phyloP scores from a whole-genome alignment of 2,113 vertebrate species.

The Crotalus helleri region DNA sequence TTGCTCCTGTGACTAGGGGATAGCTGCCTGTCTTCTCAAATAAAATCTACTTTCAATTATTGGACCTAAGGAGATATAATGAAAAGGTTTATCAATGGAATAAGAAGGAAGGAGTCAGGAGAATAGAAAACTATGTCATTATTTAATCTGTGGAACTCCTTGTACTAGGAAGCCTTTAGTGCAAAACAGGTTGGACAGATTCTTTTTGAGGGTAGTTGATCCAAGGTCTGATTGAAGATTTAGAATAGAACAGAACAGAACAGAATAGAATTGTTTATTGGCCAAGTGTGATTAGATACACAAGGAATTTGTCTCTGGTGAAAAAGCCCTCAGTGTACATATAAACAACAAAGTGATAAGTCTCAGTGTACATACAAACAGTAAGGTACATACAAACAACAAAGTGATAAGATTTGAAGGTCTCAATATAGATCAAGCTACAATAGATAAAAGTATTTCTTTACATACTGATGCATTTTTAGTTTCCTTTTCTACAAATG shows the following conservation, averaged over 20 bases:
- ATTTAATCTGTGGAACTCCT: not conserved
- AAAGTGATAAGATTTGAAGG: not conserved
- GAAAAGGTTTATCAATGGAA: not conserved
- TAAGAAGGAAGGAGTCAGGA: not conserved
- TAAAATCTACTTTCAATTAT: not conserved
- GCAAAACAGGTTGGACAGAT: not conserved
- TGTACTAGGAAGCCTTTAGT: not conserved
- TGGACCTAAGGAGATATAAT: rapidly evolving
- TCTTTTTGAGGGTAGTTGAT: not conserved
- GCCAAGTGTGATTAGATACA: too few relatives aligned
- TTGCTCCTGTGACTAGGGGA: not conserved
- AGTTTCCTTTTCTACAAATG: not conserved
- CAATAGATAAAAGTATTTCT: not conserved
- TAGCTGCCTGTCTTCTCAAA: not conserved
- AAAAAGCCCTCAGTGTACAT: too few relatives aligned
- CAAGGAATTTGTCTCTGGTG: too few relatives aligned
- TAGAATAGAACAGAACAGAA: not conserved
- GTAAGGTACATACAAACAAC: too few relatives aligned
- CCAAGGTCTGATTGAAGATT: not conserved
- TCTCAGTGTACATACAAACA: too few relatives aligned
- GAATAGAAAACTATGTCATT: not conserved
- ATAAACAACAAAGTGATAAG: too few relatives aligned
- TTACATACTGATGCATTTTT: not conserved
- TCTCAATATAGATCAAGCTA: not conserved
- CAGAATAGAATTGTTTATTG: not conserved